A percentile compares a stretch with the other conserved stretches of the same genome.
These are phyloP conservation scores for Machaerirhynchus nigripectus DNA, from an alignment of 2,113 vertebrate genomes.

Conservation along the genomic window DNA sequence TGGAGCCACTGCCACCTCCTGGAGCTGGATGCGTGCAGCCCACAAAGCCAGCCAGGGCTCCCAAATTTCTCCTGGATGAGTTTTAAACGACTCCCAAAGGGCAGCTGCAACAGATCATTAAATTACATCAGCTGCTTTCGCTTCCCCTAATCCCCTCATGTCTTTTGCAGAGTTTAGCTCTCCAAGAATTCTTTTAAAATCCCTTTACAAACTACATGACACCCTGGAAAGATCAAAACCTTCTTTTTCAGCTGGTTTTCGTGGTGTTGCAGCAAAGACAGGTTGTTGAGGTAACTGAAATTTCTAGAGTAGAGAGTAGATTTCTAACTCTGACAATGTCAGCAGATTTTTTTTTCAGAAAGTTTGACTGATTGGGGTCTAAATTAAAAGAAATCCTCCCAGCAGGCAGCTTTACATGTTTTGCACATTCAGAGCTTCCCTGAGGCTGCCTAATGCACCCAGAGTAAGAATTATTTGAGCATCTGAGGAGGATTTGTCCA, in stretches of 20 bases:
- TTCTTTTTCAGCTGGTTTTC: neutral
- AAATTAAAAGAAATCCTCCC: neutral
- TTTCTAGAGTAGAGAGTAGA: neutral
- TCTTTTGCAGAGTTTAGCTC: neutral
- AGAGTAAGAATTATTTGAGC: neutral
- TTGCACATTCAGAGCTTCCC: neutral
- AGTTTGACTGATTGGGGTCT: neutral
- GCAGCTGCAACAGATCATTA: neutral
- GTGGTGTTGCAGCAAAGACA: neutral
- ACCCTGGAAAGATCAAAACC: neutral
- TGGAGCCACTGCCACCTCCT: constrained; percentile 18
- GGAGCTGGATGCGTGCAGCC: neutral
- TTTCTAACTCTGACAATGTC: neutral
- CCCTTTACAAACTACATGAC: neutral
- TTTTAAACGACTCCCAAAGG: neutral
- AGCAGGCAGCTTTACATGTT: neutral
- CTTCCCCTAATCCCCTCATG: neutral
- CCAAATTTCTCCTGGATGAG: fast-evolving
- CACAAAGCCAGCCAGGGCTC: fast-evolving
- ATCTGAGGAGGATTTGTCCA: neutral
- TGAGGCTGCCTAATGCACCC: neutral
- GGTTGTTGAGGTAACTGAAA: neutral
- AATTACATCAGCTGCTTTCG: neutral
- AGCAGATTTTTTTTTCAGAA: neutral
- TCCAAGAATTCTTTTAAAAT: neutral